Evolutionary conservation across 2,888 invertebrate genomes (phyloP).

Genomic region (Hypena proboscidalis): DNA sequence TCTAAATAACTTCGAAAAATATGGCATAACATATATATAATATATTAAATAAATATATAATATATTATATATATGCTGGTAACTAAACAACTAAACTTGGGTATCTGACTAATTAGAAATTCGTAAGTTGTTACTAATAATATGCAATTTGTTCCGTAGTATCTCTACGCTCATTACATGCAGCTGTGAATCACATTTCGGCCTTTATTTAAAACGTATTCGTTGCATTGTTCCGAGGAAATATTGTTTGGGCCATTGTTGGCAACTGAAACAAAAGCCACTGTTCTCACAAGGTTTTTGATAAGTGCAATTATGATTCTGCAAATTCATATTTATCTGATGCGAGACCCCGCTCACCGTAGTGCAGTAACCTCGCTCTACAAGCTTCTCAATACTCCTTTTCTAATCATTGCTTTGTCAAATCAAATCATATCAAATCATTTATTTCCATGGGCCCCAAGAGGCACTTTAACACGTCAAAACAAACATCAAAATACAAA

Average conservation of each 20-base stretch:
- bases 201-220: constrained; percentile 53
- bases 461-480: no score
- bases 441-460: no score
- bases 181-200: constrained; percentile 54
- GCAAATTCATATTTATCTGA: constrained; percentile 58
- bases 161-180: constrained; percentile 44
- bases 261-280: constrained; percentile 57
- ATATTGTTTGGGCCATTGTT: constrained; percentile 57
- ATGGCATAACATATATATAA: no score
- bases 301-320: constrained; percentile 60
- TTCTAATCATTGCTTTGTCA: no score
- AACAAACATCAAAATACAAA: no score
- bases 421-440: no score
- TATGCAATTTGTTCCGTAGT: constrained; percentile 32
- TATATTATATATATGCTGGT: neutral
- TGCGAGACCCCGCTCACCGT: constrained; percentile 37
- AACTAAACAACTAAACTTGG: neutral
- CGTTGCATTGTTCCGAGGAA: constrained; percentile 49
- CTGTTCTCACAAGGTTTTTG: constrained; percentile 59
- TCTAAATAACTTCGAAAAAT: no score
- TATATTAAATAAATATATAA: no score
- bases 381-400: constrained; percentile 5
- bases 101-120: constrained; percentile 8
- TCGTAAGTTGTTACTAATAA: constrained; percentile 29
- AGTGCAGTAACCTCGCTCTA: constrained; percentile 28